Percentiles rank a stretch among this genome's conserved stretches.
Evolutionary conservation across 1,140 invertebrate species (phyloP).

Genomic region (Agrilus planipennis): DNA sequence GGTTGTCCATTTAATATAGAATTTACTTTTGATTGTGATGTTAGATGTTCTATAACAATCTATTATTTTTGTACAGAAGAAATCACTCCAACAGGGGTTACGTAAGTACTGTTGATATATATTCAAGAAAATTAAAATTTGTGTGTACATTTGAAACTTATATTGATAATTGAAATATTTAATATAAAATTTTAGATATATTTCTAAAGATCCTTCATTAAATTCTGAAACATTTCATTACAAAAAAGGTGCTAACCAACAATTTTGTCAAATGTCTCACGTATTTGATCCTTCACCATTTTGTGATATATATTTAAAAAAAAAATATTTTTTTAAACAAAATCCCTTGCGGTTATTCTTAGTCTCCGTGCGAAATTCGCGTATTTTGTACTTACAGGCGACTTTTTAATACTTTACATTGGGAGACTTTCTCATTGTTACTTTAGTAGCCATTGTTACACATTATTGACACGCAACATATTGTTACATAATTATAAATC

Average conservation of each 20-base stretch:
- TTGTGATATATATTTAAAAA: too few species aligned
- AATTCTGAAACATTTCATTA: conserved; percentile 88
- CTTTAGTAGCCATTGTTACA: too few species aligned
- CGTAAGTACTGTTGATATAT: conserved; percentile 36
- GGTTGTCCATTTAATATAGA: conserved; percentile 81
- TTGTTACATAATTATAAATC: too few species aligned
- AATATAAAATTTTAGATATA: conserved; percentile 48
- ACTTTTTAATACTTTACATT: too few species aligned
- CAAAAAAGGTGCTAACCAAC: conserved; percentile 86
- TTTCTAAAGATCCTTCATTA: conserved; percentile 64
- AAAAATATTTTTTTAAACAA: too few species aligned
- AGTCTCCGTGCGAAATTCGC: too few species aligned
- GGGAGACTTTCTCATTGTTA: too few species aligned
- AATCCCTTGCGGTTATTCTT: too few species aligned
- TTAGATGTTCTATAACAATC: conserved; percentile 84
- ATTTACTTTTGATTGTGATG: conserved; percentile 95
- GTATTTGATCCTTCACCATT: conserved; percentile 78
- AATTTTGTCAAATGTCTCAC: conserved; percentile 78
- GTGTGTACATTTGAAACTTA: too few species aligned
- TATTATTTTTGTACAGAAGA: conserved; percentile 95
- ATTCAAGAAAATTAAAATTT: conserved; percentile 5
- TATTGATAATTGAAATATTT: conserved; percentile 1
- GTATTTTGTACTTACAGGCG: too few species aligned
- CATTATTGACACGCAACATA: too few species aligned
- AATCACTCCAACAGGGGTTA: conserved; percentile 62